A percentile compares a stretch with the other conserved stretches of the same genome.
Conservation (phyloP, 1,140 invertebrate species). For the Araneus ventricosus region DNA sequence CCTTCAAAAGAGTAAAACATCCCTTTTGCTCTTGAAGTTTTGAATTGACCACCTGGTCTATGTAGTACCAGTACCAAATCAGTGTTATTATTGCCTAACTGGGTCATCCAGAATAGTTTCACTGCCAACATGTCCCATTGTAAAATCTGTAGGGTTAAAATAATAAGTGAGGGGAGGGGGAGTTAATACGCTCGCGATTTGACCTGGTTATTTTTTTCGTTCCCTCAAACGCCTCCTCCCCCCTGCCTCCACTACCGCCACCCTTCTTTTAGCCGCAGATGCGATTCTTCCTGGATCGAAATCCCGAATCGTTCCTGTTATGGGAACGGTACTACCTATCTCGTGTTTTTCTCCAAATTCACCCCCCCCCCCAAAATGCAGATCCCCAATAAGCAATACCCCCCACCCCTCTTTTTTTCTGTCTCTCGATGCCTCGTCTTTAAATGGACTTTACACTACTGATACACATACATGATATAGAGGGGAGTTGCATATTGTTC, state of each 20-base stretch:
- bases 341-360: conserved; percentile 6
- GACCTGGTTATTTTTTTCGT: conserved; percentile 70
- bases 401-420: background rate
- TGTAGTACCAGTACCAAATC: conserved; percentile 2
- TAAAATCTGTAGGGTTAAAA: conserved; percentile 63
- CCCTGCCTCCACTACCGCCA: background rate
- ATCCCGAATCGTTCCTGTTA: conserved; percentile 43
- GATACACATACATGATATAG: conserved; percentile 40
- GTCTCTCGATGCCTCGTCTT: background rate
- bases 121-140: conserved; percentile 63
- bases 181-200: conserved; percentile 69
- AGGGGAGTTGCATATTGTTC: conserved; percentile 43
- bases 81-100: conserved; percentile 62
- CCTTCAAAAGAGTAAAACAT: conserved; percentile 48
- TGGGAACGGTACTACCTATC: conserved; percentile 57
- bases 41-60: conserved; percentile 68
- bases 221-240: background rate
- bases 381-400: background rate
- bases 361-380: background rate
- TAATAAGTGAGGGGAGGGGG: conserved; percentile 53
- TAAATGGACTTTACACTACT: conserved; percentile 46
- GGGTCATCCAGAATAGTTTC: conserved; percentile 68
- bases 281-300: conserved; percentile 22
- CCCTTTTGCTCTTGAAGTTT: conserved; percentile 67
- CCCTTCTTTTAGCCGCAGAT: conserved; percentile 12